Percentiles rank a stretch among this genome's conserved stretches.
These are phyloP conservation scores for Dasysyrphus albostriatus DNA, from an alignment of 2,888 invertebrate genomes.

Conservation along the genomic window DNA sequence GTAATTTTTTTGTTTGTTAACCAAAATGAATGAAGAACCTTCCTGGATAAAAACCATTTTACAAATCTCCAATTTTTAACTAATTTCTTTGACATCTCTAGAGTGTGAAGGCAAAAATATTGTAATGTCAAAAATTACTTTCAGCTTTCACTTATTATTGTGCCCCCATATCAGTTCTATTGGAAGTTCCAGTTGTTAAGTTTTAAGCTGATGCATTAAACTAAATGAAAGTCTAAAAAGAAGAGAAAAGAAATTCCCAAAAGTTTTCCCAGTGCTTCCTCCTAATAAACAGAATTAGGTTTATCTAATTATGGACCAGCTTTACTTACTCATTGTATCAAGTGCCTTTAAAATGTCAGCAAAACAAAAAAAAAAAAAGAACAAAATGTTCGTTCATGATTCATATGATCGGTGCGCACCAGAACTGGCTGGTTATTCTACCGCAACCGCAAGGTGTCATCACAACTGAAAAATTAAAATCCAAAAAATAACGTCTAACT, in stretches of 20 bases:
- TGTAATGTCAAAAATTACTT: background rate
- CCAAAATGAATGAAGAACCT: too few relatives aligned
- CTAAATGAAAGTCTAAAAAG: conserved; percentile 9
- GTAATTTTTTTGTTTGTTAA: too few relatives aligned
- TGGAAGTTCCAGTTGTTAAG: conserved; percentile 22
- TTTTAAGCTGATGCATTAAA: background rate
- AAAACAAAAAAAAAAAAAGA: conserved; percentile 7
- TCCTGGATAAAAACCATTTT: too few relatives aligned
- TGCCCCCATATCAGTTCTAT: background rate
- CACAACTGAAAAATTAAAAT: conserved; percentile 46
- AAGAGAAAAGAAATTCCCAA: conserved; percentile 19
- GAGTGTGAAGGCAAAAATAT: background rate
- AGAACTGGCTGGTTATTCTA: conserved; percentile 37
- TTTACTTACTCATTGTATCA: conserved; percentile 24
- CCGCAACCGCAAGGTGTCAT: conserved; percentile 64
- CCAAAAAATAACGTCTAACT: conserved; percentile 41
- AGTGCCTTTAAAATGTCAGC: conserved; percentile 50
- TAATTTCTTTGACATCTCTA: too few relatives aligned
- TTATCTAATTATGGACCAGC: conserved; percentile 19
- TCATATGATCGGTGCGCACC: conserved; percentile 52
- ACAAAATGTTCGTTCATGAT: conserved; percentile 26
- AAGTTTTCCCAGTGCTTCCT: background rate
- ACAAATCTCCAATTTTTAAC: too few relatives aligned
- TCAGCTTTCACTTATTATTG: background rate
- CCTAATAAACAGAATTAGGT: background rate